Conservation (phyloP, 2,888 invertebrate genomes). For the Crossocerus cetratus region DNA sequence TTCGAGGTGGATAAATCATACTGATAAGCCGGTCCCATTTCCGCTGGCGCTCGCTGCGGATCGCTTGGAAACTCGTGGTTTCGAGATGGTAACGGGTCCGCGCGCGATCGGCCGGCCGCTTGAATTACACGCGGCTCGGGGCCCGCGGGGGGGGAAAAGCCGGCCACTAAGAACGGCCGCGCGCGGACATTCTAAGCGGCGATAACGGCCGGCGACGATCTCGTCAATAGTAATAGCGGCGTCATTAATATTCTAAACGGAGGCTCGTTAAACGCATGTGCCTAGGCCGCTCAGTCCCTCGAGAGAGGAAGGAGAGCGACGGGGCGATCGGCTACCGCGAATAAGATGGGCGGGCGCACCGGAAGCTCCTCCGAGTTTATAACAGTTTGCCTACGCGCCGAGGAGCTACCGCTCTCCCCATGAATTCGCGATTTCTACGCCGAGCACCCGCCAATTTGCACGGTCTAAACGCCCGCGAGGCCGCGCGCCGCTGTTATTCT, state of each 20-base stretch:
- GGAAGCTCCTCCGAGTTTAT: conserved; percentile 45
- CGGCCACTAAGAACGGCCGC: conserved; percentile 3
- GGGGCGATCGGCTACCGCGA: conserved; percentile 22
- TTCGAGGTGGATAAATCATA: conserved; percentile 47
- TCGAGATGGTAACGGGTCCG: conserved; percentile 39
- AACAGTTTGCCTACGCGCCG: conserved; percentile 38
- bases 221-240: not conserved
- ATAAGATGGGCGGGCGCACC: conserved; percentile 26
- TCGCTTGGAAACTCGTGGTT: conserved; percentile 29
- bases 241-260: conserved; percentile 38
- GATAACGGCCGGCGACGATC: not conserved
- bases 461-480: not conserved
- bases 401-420: conserved; percentile 1
- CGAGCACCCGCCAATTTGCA: conserved; percentile 28
- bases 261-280: conserved; percentile 19
- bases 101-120: conserved; percentile 23
- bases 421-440: conserved; percentile 32
- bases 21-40: conserved; percentile 48
- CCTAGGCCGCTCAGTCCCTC: conserved; percentile 3
- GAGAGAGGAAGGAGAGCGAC: conserved; percentile 22
- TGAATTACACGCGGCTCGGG: conserved; percentile 25
- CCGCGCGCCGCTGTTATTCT: not conserved
- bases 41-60: conserved; percentile 35
- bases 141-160: not conserved
- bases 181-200: not conserved